Evolutionary conservation across 2,888 invertebrate species (phyloP).

Genomic region (Cancer borealis): DNA sequence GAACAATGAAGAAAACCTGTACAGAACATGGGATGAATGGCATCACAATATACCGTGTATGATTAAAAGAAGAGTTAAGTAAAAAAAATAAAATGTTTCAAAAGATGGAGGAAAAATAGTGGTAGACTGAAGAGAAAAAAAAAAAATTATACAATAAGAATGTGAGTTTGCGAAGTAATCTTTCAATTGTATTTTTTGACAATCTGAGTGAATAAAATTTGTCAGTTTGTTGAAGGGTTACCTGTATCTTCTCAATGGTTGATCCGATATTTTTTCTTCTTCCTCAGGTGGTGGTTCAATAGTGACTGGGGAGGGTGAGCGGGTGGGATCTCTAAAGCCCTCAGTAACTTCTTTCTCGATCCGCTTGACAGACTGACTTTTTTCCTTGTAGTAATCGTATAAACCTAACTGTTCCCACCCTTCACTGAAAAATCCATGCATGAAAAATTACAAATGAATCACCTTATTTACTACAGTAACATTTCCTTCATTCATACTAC

Average conservation of each 20-base stretch:
- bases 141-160: neutral
- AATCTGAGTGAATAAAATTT: neutral
- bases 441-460: neutral
- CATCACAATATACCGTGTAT: neutral
- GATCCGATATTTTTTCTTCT: constrained; percentile 81
- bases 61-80: neutral
- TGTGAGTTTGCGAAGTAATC: neutral
- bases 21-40: neutral
- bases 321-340: constrained; percentile 85
- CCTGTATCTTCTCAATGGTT: constrained; percentile 75
- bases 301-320: constrained; percentile 82
- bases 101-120: neutral
- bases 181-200: neutral
- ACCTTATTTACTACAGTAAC: neutral
- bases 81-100: neutral
- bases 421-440: constrained; percentile 83
- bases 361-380: constrained; percentile 92
- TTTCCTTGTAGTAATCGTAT: constrained; percentile 98
- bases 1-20: neutral
- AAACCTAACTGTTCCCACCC: constrained; percentile 99
- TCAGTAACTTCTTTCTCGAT: constrained; percentile 90
- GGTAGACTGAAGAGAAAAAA: neutral
- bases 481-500: no score
- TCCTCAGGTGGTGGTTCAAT: constrained; percentile 86
- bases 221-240: neutral